A percentile compares a stretch with the other conserved stretches of the same genome.
These are phyloP conservation scores for Drosophila orena DNA, from an alignment of 1,140 invertebrate genomes.

Conservation along the genomic window DNA sequence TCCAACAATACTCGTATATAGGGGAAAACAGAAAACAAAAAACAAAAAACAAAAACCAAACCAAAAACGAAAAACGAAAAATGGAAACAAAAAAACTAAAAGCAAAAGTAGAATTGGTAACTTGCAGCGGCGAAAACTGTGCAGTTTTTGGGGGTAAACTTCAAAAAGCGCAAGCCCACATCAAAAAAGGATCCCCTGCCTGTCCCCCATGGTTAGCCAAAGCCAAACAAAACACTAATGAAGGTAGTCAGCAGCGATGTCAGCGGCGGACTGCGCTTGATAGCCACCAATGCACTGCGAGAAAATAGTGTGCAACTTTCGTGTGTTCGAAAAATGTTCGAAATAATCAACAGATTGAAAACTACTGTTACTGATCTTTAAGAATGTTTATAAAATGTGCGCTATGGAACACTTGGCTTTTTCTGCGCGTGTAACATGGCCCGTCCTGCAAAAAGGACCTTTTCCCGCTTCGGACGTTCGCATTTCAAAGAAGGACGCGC, in stretches of 20 bases:
- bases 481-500: constrained; percentile 16
- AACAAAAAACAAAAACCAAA: neutral
- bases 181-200: constrained; percentile 48
- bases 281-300: constrained; percentile 23
- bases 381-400: neutral
- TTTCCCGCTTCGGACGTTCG: constrained; percentile 27
- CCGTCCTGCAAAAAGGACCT: constrained; percentile 37
- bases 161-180: constrained; percentile 58
- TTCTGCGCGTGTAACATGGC: constrained; percentile 10
- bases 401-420: neutral
- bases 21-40: constrained; percentile 26
- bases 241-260: constrained; percentile 69
- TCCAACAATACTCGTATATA: constrained; percentile 13
- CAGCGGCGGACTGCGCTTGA: constrained; percentile 48
- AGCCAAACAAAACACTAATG: constrained; percentile 83
- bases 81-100: constrained; percentile 9
- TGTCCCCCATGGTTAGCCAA: constrained; percentile 70
- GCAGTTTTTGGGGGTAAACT: constrained; percentile 60
- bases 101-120: constrained; percentile 25
- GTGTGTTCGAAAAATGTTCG: too few species aligned
- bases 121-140: constrained; percentile 46
- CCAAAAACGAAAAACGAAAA: constrained; percentile 8
- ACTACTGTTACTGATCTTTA: too few species aligned
- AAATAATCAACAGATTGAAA: too few species aligned
- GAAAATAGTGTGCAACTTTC: neutral